These are phyloP conservation scores for Platygyra sinensis DNA, from an alignment of 64 coral and sea anemone species.

Conservation along the genomic window DNA sequence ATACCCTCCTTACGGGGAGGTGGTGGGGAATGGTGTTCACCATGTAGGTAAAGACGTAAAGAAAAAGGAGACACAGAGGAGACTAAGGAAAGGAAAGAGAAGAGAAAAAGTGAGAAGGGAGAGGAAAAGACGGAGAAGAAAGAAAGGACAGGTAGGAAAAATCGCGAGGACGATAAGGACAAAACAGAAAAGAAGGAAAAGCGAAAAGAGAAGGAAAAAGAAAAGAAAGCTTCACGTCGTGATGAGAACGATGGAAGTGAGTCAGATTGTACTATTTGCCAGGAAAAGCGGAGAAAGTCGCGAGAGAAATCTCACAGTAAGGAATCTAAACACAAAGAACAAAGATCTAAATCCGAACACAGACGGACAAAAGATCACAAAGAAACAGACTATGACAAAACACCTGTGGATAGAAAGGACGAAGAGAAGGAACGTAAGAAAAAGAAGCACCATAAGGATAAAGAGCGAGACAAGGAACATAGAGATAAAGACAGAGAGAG, in stretches of 20 bases:
- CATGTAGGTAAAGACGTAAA: background rate
- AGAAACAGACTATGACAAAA: background rate
- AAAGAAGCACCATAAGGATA: conserved; percentile 27
- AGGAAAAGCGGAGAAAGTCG: conserved; percentile 26
- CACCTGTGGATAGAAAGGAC: background rate
- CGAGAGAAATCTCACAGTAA: conserved; percentile 13
- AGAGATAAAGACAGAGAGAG: background rate
- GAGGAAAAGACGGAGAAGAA: background rate
- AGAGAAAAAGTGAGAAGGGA: background rate
- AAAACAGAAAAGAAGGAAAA: conserved; percentile 16
- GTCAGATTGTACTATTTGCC: conserved; percentile 26
- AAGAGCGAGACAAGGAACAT: conserved; percentile 20
- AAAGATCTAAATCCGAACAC: conserved; percentile 20
- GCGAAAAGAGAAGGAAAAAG: background rate
- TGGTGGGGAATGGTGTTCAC: conserved; percentile 31
- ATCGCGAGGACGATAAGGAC: background rate
- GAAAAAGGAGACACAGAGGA: conserved; percentile 36
- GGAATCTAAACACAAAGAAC: conserved; percentile 33
- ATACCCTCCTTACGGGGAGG: background rate
- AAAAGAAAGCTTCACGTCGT: conserved; percentile 12
- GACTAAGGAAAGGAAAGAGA: conserved; percentile 17
- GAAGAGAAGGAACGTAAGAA: conserved; percentile 30
- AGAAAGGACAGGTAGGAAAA: background rate
- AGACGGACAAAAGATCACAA: conserved; percentile 7
- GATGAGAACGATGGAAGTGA: conserved; percentile 45